These are phyloP conservation scores for Ivindomyrus marchei DNA, from an alignment of 2,113 vertebrate species.

Conservation along the genomic window DNA sequence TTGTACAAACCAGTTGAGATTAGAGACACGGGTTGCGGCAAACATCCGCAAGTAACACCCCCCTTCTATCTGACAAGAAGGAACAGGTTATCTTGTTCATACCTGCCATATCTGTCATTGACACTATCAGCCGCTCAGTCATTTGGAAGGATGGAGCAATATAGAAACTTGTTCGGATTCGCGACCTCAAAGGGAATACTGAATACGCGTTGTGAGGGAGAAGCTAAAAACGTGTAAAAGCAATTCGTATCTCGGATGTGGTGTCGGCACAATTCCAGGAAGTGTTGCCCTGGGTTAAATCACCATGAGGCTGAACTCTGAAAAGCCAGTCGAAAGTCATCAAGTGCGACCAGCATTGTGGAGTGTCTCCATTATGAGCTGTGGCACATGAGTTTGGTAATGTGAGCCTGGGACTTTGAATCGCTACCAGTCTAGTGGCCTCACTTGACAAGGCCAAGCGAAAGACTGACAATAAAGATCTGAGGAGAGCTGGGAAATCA, in stretches of 20 bases:
- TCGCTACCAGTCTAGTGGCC: background rate
- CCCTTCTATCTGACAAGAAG: conserved; percentile 13
- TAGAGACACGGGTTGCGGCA: background rate
- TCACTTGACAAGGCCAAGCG: background rate
- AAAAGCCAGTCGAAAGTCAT: background rate
- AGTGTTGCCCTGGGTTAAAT: background rate
- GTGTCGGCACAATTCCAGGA: background rate
- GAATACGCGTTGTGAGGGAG: background rate
- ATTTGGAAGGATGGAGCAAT: conserved; percentile 11
- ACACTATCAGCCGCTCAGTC: conserved; percentile 15
- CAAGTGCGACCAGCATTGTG: background rate
- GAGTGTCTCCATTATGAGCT: background rate
- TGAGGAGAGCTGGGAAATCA: background rate
- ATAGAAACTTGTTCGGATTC: background rate
- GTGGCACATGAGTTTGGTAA: background rate
- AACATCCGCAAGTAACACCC: background rate
- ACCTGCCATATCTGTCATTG: conserved; percentile 26
- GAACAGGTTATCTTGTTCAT: conserved; percentile 20
- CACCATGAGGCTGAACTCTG: background rate
- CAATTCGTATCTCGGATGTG: background rate
- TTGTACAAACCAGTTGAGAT: conserved; percentile 8
- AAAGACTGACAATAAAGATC: background rate
- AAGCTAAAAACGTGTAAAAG: background rate
- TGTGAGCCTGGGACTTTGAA: background rate
- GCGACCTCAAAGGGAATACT: background rate